phyloP scores from a whole-genome alignment of 2,888 invertebrate genomes.

The Tethea ocularis region DNA sequence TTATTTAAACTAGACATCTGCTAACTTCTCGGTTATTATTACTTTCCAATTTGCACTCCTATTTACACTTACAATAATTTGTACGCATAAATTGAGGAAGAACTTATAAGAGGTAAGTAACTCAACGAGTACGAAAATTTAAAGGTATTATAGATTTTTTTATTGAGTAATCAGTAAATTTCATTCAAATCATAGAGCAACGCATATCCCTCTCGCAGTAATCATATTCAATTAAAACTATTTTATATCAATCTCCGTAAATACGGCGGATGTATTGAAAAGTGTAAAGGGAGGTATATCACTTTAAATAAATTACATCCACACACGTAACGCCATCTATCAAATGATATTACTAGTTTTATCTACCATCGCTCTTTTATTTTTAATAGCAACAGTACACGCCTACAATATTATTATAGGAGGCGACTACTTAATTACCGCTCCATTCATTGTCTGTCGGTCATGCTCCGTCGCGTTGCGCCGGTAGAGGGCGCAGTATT shows the following conservation, averaged over 20 bases:
- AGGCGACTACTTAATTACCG: constrained; percentile 31
- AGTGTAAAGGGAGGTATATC: not conserved
- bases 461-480: constrained; percentile 54
- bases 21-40: constrained; percentile 37
- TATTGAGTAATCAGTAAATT: too few relatives aligned
- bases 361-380: not conserved
- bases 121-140: too few relatives aligned
- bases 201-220: too few relatives aligned
- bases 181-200: too few relatives aligned
- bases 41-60: constrained; percentile 38
- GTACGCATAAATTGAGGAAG: constrained; percentile 10
- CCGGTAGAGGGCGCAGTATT: constrained; percentile 58
- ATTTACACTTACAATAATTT: constrained; percentile 2
- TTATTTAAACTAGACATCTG: constrained; percentile 70
- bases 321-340: not conserved
- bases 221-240: too few relatives aligned
- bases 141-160: too few relatives aligned
- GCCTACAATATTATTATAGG: constrained; percentile 30
- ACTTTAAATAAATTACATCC: not conserved
- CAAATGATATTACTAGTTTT: not conserved
- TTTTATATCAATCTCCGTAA: too few relatives aligned
- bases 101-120: not conserved
- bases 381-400: constrained; percentile 10
- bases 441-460: constrained; percentile 47
- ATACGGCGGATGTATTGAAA: not conserved